Evolutionary conservation across 2,888 invertebrate genomes (phyloP).

Genomic region (Hetaerina titia): DNA sequence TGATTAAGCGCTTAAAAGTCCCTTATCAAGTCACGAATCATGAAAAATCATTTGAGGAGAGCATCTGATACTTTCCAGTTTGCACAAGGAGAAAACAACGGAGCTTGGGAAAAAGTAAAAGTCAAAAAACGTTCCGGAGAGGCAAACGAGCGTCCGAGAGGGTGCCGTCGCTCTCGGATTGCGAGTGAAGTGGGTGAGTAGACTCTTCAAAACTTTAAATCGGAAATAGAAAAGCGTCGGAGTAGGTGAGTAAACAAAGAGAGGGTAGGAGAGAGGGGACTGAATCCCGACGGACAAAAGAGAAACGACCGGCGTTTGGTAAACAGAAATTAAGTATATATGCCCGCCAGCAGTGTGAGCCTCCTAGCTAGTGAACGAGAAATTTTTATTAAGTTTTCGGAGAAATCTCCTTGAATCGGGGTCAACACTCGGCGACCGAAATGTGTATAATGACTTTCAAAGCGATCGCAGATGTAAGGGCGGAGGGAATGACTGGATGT

Average conservation of each 20-base stretch:
- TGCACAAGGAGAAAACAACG: not conserved
- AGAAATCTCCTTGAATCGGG: not conserved
- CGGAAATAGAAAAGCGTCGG: not conserved
- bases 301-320: not conserved
- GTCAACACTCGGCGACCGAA: not conserved
- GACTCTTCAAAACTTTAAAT: not conserved
- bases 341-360: not conserved
- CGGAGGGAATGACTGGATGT: no score
- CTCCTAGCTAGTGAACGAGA: not conserved
- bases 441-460: not conserved
- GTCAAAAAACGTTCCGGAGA: not conserved
- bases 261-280: not conserved
- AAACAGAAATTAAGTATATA: not conserved
- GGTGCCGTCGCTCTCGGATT: not conserved
- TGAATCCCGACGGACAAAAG: not conserved
- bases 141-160: not conserved
- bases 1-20: not conserved
- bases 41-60: not conserved
- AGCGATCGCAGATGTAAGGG: not conserved
- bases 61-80: not conserved
- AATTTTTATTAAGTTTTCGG: not conserved
- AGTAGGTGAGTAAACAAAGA: not conserved
- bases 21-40: not conserved
- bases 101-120: not conserved
- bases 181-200: not conserved